A percentile compares a stretch with the other conserved stretches of the same genome.
Conservation (phyloP, 2,797 vertebrate species). For the Pterois miles region DNA sequence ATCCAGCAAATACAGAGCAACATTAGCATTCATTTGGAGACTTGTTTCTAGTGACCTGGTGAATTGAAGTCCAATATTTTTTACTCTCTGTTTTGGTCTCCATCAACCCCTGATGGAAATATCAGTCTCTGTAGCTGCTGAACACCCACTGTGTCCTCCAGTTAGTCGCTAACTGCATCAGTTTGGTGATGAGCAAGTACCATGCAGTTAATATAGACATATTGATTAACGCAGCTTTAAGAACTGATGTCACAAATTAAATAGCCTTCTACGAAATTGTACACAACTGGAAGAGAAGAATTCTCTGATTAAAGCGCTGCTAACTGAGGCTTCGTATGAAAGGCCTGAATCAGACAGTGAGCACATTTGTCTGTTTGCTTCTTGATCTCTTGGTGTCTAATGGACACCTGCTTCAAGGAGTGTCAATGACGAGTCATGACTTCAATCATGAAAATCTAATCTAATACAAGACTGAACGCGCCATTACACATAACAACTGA, state of each 20-base stretch:
- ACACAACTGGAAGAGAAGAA: not conserved
- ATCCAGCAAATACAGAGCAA: not conserved
- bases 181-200: not conserved
- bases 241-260: conserved; percentile 7
- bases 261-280: not conserved
- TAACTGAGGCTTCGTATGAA: not conserved
- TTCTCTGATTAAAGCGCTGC: conserved; percentile 5
- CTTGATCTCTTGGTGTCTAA: not conserved
- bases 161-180: not conserved
- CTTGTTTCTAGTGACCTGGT: not conserved
- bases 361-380: not conserved
- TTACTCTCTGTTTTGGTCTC: not conserved
- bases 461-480: not conserved
- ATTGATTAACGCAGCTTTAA: not conserved
- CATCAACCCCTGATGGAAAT: not conserved
- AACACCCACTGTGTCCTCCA: not conserved
- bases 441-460: conserved; percentile 39
- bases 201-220: not conserved
- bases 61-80: not conserved
- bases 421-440: conserved; percentile 4
- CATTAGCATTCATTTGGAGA: not conserved
- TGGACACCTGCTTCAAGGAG: conserved; percentile 5
- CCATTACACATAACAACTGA: not conserved
- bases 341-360: not conserved
- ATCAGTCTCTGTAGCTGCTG: not conserved